phyloP scores from a whole-genome alignment of 2,797 vertebrate species.

The Sebastes diploproa region DNA sequence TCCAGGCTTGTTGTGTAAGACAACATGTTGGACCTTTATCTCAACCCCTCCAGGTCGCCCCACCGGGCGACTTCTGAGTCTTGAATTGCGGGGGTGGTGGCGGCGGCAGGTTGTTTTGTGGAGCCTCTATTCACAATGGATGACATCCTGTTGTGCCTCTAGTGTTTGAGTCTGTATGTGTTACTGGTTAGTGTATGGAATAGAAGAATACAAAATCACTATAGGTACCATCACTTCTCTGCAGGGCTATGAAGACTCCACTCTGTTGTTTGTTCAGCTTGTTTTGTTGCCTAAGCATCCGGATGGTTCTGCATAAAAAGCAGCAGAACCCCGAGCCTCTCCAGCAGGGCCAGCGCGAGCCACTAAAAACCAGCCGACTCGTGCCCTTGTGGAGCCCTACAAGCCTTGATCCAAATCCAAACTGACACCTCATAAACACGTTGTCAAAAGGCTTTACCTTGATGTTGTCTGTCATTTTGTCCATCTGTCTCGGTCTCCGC shows the following conservation, averaged over 20 bases:
- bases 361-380: constrained; percentile 15
- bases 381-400: constrained; percentile 46
- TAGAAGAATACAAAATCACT: neutral
- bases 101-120: neutral
- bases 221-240: neutral
- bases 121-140: neutral
- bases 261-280: neutral
- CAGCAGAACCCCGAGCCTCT: neutral
- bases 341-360: constrained; percentile 23
- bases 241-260: neutral
- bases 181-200: neutral
- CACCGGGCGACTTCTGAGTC: neutral
- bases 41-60: too few species aligned
- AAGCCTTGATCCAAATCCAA: constrained; percentile 73
- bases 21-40: neutral
- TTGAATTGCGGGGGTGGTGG: neutral
- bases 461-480: constrained; percentile 75
- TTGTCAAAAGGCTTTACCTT: constrained; percentile 80
- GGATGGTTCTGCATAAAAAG: constrained; percentile 7
- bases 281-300: neutral
- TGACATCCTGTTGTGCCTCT: neutral
- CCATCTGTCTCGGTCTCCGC: constrained; percentile 60
- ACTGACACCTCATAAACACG: constrained; percentile 80
- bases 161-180: neutral
- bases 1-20: neutral